A percentile compares a stretch with the other conserved stretches of the same genome.
Evolutionary conservation across 2,888 invertebrate species (phyloP).

Genomic region (Stenolophus ochropezus): DNA sequence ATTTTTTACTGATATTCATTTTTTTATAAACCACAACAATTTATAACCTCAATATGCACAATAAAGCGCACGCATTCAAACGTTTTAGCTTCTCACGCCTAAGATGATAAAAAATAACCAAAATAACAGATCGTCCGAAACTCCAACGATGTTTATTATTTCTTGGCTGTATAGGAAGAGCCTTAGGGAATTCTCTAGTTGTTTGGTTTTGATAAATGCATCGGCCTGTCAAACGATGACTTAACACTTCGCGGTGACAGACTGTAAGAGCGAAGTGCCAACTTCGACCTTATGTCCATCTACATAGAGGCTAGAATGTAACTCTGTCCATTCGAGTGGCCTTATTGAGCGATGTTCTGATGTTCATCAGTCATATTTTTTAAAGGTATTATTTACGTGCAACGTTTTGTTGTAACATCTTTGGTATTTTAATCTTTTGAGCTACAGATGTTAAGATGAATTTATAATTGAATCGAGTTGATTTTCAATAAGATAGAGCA

Average conservation of each 20-base stretch:
- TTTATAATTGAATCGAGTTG: slow-evolving; percentile 42
- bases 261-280: neutral
- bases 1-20: too few species aligned
- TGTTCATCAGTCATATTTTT: slow-evolving; percentile 59
- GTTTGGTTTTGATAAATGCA: slow-evolving; percentile 59
- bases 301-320: neutral
- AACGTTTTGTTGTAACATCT: slow-evolving; percentile 43
- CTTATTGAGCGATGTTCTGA: slow-evolving; percentile 50
- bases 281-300: neutral
- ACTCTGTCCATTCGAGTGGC: slow-evolving; percentile 48
- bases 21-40: neutral
- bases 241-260: slow-evolving; percentile 34
- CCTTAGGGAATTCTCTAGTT: slow-evolving; percentile 52
- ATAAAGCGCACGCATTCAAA: slow-evolving; percentile 3
- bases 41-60: neutral
- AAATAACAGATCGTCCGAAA: slow-evolving; percentile 45
- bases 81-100: slow-evolving; percentile 45
- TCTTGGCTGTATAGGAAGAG: slow-evolving; percentile 41
- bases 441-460: slow-evolving; percentile 39
- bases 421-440: slow-evolving; percentile 47
- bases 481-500: slow-evolving; percentile 28
- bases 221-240: slow-evolving; percentile 53
- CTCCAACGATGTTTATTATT: slow-evolving; percentile 48
- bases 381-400: slow-evolving; percentile 54
- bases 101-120: slow-evolving; percentile 39